Base-by-base conservation (phyloP, 2,888 invertebrate species). In the Drosophila mettleri region DNA sequence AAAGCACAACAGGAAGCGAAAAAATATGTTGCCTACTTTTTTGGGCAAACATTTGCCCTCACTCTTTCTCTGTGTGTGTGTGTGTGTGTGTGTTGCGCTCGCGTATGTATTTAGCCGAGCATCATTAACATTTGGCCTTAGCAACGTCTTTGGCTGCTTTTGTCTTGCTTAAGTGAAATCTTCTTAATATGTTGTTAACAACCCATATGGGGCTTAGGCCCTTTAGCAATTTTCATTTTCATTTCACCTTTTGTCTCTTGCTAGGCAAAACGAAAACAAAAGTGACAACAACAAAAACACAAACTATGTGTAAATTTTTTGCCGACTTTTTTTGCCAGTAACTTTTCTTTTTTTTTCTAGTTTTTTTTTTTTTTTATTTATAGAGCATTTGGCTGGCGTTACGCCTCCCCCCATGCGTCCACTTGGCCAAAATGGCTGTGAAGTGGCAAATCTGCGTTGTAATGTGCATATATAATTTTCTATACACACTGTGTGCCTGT, bases 181-280 rank as follows among this genome's bases (percentile, higher is more conserved):
- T 80, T 68, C 89, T 74, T 88, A 82, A 88, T 88, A 86, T 74
- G 74, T 68, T 82, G 87, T 88, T 82, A 88, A 86, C 89, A 88
- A 82, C 82, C 88, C 85, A 77, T 86, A 53, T 67, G 87, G 63
- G 78, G 58, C 54, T 82, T 71, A 66, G 74, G 36, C 41, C 48
- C 61, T 38, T 57, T 20, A 43, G 60, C 63, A 60, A 43, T 63
- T 60, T 43, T 33, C 27, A 49, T 34, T 55, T 48, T 33, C 46
- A 31, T 31, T 31, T 16, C 43, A 69, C 62, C 68, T 52, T 36
- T 53, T 59, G 48, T 39, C 18, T 60, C 43, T 22, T 14, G 33
- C 33, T 10, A 34, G 22, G 33, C 20, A n/a, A 22, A 34, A 20
- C 18, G 27, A 27, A 27, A 24, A 43, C 12, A 2, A 20, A 20